A percentile compares a stretch with the other conserved stretches of the same genome.
phyloP scores from a whole-genome alignment of 23 tunicate genomes.

The Oikopleura dioica region DNA sequence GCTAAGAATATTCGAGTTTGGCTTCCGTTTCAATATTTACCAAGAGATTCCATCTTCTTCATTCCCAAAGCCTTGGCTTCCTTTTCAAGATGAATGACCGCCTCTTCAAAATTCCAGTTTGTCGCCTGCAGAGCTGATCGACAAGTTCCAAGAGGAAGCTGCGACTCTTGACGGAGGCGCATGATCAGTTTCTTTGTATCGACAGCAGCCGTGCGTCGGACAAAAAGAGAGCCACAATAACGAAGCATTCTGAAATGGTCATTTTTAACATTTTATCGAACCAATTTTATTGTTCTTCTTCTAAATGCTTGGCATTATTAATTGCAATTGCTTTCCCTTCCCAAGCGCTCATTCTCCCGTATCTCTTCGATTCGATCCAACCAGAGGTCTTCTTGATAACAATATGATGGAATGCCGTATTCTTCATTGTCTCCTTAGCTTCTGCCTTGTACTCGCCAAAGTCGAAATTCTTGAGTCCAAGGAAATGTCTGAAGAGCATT shows the following conservation, averaged over 20 bases:
- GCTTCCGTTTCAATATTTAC: neutral
- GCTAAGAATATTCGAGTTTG: neutral
- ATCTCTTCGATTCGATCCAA: no score
- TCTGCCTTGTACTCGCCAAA: no score
- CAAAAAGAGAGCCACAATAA: neutral
- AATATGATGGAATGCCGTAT: no score
- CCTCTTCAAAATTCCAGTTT: neutral
- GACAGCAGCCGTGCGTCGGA: neutral
- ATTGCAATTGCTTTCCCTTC: no score
- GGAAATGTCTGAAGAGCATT: no score
- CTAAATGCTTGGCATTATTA: no score
- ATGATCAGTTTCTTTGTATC: conserved; percentile 5
- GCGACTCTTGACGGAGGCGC: neutral
- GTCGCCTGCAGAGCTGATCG: neutral
- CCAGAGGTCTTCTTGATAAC: no score
- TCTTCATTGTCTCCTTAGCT: no score
- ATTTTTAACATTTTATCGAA: no score
- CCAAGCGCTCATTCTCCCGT: no score
- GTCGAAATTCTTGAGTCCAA: no score
- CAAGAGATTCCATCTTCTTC: neutral
- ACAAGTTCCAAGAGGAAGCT: conserved; percentile 6
- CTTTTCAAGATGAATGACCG: neutral
- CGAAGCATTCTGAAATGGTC: conserved; percentile 6
- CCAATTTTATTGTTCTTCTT: no score
- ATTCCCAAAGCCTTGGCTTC: neutral